Evolutionary conservation across 2,888 invertebrate genomes (phyloP), one percentile per base, ranked within the genome.

Genomic region (Cheilosia grossa): DNA sequence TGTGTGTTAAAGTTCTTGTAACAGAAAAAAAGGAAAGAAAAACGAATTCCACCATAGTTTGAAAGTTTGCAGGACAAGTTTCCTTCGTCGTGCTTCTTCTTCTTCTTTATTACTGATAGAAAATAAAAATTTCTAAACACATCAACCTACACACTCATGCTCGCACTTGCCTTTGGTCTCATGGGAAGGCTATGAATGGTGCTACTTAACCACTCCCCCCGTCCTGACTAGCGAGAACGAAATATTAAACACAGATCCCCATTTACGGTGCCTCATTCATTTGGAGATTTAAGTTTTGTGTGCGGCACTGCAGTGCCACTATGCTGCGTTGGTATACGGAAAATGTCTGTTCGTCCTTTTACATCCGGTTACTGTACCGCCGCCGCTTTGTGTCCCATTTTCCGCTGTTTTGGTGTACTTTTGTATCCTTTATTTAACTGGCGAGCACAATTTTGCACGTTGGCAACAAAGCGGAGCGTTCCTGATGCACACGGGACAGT

Each of bases 201-300:
- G 61, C 66, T 61, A 51, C 58, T 81, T 53, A 54, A 54, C n/a
- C 53, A 56, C 7, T 54, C 49, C 13, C 37, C 24, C 5, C 17
- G 40, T 49, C 17, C 69, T 42, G 47, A 53, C 33, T 54, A 59
- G 44, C 17, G 59, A 17, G n/a, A 40, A 59, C 64, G 63, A 66
- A 72, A 67, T 69, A 67, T 64, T 72, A 77, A 72, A 40, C 51
- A 49, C 58, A 69, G 30, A 73, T 24, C 24, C 17, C 54, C 64
- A 77, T 73, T 77, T 47, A 77, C 15, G 58, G 54, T 56, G 67
- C 53, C 78, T 56, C 63, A 73, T 82, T 82, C 73, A 78, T 79
- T 82, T 51, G 63, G 56, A 53, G 66, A 69, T 73, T 78, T 63
- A 78, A 82, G 73, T 61, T 73, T 63, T 63, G 37, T 70, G 63